Base-by-base conservation (phyloP, 2,113 vertebrate species). In the Zapus hudsonius region DNA sequence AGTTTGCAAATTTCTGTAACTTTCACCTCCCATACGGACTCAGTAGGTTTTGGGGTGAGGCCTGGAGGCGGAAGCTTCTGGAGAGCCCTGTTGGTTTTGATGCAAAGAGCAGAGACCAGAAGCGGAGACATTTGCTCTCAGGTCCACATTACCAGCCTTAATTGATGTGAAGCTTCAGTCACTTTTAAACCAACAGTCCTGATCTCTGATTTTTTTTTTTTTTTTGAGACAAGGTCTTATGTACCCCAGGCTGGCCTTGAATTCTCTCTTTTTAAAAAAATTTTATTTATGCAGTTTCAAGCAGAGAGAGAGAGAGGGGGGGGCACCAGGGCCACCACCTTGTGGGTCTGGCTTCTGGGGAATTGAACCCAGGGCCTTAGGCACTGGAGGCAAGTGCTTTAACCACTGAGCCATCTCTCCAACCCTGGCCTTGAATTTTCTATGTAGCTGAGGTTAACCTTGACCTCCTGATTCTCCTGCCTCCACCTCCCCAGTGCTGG, bases 1-100 rank as follows among this genome's bases (percentile, higher is more conserved):
- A 88, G 52, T 69, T 17, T 93, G 17, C 33, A 66, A 27, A 84
- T 92, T 90, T 92, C 44, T 84, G 44, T 27, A 90, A 27, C 36
- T 69, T 9, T 33, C 12, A 29, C 33, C 23, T 20, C 75, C 33
- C 75, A 85, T 36, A 59, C 38, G 36, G 38, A 40, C n/a, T 91
- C 44, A 73, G 73, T 72, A 67, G 61, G 31, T 69, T 75, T 64
- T n/a, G n/a, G n/a, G 33, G 36, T 27, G 64, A 29, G 66, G 64
- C 36, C 17, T 78, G 57, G 42, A 79, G 55, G 27, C 52, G 91
- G 38, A 33, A 87, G 82, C 16, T 82, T 47, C 81, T 25, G 44
- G 57, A 79, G 61, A 1, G 33, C 31, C 31, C 36, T 27, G 22
- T 4, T 94, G 40, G 82, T 92, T 89, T 61, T 38, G 57, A 5